These are phyloP conservation scores for Cydia pomonella DNA, from an alignment of 1,140 invertebrate species.

Conservation along the genomic window DNA sequence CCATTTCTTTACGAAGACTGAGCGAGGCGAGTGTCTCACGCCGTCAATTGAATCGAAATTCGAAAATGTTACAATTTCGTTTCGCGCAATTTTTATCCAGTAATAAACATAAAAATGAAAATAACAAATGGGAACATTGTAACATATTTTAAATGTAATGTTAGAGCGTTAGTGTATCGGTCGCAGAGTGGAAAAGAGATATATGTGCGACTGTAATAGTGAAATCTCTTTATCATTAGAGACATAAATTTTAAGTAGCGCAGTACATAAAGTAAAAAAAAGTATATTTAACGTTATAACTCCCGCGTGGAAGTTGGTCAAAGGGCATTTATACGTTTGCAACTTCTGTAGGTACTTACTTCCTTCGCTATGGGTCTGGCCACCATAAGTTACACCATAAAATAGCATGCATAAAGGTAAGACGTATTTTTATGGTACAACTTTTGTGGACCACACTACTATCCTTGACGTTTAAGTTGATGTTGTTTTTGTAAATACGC, in stretches of 20 bases:
- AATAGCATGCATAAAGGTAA: background rate
- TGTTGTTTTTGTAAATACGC: constrained; percentile 66
- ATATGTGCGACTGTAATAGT: constrained; percentile 66
- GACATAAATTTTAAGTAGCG: constrained; percentile 66
- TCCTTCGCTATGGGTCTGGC: constrained; percentile 43
- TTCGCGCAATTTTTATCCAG: constrained; percentile 46
- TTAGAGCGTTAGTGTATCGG: constrained; percentile 72
- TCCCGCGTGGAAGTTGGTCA: constrained; percentile 56
- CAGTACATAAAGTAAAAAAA: constrained; percentile 54
- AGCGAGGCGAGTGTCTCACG: constrained; percentile 39
- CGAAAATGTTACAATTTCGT: constrained; percentile 38
- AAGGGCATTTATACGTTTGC: constrained; percentile 74
- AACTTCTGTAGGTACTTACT: constrained; percentile 57
- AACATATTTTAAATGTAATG: constrained; percentile 78
- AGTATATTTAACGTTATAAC: constrained; percentile 69
- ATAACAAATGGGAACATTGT: constrained; percentile 78
- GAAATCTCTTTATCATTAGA: constrained; percentile 72
- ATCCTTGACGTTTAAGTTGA: constrained; percentile 54
- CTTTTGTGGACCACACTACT: constrained; percentile 42
- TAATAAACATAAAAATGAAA: constrained; percentile 63
- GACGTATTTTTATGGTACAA: constrained; percentile 32
- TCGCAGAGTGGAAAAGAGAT: constrained; percentile 63
- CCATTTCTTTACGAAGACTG: constrained; percentile 56
- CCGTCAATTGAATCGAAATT: constrained; percentile 33
- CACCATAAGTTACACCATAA: background rate